Evolutionary conservation across 2,888 invertebrate genomes (phyloP).

Genomic region (Oxyscelio sp.): DNA sequence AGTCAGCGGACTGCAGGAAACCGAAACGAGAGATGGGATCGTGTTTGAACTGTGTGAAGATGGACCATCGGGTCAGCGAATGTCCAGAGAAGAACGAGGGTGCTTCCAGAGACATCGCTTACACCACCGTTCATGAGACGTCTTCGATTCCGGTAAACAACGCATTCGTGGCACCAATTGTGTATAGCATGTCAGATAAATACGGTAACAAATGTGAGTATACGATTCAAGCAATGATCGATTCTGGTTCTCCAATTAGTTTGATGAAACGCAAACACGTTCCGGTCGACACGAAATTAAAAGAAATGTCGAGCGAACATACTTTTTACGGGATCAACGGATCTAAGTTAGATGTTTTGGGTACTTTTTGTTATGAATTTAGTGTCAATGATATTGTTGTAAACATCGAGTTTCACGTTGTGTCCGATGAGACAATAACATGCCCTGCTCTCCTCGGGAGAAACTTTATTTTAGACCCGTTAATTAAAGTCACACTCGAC

Average conservation of each 20-base stretch:
- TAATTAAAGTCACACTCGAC: neutral
- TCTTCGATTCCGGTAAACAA: neutral
- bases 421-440: constrained; percentile 19
- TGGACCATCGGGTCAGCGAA: constrained; percentile 25
- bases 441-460: constrained; percentile 16
- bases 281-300: neutral
- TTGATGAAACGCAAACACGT: constrained; percentile 26
- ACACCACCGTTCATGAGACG: neutral
- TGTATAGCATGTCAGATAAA: neutral
- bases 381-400: neutral
- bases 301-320: neutral
- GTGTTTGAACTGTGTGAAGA: constrained; percentile 36
- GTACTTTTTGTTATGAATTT: constrained; percentile 1
- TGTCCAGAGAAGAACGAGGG: constrained; percentile 19
- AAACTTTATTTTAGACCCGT: constrained; percentile 27
- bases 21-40: constrained; percentile 25
- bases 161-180: constrained; percentile 15
- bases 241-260: constrained; percentile 36
- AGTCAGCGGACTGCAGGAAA: constrained; percentile 21
- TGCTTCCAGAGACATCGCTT: constrained; percentile 14
- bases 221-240: constrained; percentile 4
- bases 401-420: constrained; percentile 9
- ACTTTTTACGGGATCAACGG: neutral
- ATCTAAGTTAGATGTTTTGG: constrained; percentile 4
- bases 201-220: constrained; percentile 12